Base-by-base conservation (phyloP, 2,113 vertebrate species). In the Gavia stellata region DNA sequence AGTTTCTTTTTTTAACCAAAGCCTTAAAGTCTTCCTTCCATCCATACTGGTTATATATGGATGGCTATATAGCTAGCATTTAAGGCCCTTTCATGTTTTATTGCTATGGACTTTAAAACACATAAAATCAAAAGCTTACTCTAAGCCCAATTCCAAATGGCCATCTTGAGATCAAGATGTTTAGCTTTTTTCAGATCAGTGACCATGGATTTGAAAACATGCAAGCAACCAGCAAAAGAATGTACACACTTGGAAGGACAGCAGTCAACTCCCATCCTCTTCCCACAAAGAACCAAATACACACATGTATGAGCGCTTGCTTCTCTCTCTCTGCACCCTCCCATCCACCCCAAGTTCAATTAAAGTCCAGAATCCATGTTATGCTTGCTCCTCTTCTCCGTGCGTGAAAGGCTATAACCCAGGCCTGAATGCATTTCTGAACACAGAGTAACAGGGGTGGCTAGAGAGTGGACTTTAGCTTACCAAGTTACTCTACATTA, bases 401-500 rank as follows among this genome's bases (percentile, higher is more conserved):
- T 50, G 9, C 5, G 10, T 34, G 16, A 82, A 86, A 86, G 31
- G 6, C 34, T 68, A 18, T 34, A 67, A 45, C 5, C 5, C 33
- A 67, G 33, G 17, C 26, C 7, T 28, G 55, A 87, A 74, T 6
- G 24, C 19, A 45, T 20, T 74, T 84, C 24, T 24, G 44, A 92
- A 89, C 14, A 9, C 56, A 44, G 21, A 66, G 7, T 47, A 74
- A 74, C 5, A 65, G 25, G 23, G 36, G 25, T 40, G 34, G 68
- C 20, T 34, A 59, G 14, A 62, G 14, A 87, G 40, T 3, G 70
- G 47, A 79, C 36, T 63, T 92, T 4, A 79, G 66, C 31, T 42
- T 71, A 53, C 9, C n/a, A 47, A 71, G n/a, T 19, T 45, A 67
- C 18, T 7, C 31, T n/a, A 8, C 0, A 0, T 8, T 36, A 33